Conservation (phyloP, 2,888 invertebrate genomes). For the Parnassius apollo region DNA sequence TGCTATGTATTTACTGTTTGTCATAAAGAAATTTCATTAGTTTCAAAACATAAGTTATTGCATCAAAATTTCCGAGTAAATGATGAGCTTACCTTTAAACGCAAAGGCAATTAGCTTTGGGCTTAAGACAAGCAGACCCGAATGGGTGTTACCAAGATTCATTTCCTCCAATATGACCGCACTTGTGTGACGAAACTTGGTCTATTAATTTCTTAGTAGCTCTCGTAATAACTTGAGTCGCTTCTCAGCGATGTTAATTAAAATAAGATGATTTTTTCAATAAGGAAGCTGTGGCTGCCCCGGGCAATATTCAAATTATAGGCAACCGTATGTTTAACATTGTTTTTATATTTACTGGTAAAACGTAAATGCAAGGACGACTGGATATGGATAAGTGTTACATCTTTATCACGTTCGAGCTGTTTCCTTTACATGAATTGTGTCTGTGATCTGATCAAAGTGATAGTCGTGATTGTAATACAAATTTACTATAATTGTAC, state of each 20-base stretch:
- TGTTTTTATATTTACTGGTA: conserved; percentile 7
- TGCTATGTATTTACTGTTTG: no score
- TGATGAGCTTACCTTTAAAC: conserved; percentile 1
- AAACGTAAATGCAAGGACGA: conserved; percentile 11
- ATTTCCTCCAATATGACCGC: conserved; percentile 59
- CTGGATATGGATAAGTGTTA: conserved; percentile 16
- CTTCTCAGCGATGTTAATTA: conserved; percentile 32
- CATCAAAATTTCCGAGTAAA: conserved; percentile 16
- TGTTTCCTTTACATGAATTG: conserved; percentile 23
- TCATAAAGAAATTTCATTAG: no score
- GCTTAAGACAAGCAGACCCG: conserved; percentile 29
- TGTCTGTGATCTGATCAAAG: conserved; percentile 14
- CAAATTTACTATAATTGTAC: conserved; percentile 9
- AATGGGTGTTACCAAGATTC: conserved; percentile 50
- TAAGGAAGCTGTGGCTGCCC: conserved; percentile 14
- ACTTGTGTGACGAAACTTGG: conserved; percentile 56
- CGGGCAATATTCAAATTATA: conserved; percentile 23
- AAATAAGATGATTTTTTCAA: conserved; percentile 16
- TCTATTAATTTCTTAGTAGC: conserved; percentile 64
- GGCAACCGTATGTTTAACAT: conserved; percentile 3
- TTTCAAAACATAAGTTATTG: neutral
- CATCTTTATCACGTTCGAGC: conserved; percentile 22
- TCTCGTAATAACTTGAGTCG: conserved; percentile 49
- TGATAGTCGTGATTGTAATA: conserved; percentile 15
- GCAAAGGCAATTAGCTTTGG: conserved; percentile 27